Base-by-base conservation (phyloP, 2,797 vertebrate genomes). In the Sebastes jordani region DNA sequence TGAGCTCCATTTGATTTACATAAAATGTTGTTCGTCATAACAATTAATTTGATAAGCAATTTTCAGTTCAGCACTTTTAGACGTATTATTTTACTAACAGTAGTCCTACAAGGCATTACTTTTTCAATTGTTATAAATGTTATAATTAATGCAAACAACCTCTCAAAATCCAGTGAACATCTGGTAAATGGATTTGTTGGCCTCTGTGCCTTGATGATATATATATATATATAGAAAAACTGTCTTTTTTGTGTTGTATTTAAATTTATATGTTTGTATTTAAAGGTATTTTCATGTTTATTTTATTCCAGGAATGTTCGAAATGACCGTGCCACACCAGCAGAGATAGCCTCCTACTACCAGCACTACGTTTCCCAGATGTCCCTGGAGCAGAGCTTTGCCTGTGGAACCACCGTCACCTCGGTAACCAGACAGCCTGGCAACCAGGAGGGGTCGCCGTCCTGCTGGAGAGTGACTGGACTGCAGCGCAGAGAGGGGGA, bases 331-430 rank as follows among this genome's bases (percentile, higher is more conserved):
- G 96, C 95, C 78, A 96, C 96, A 0, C 95, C 96, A 0, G 94
- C 95, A 2, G 96, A 97, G 87, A 96, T 97, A 0, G 96, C 96
- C 4, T 96, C 94, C 9, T 97, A 97, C 89, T 97, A 97, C 81
- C 92, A 96, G 46, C 95, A 96, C 92, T 96, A 96, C 42, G 95
- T 97, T 46, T 90, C 86, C 62, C 88, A 90, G 85, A 96, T 95
- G 95, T 93, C 92, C 3, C 81, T 97, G 82, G 91, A 93, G 89
- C 87, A 92, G 56, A 95, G 82, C 90, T 97, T 97, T 7, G 95
- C 93, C 67, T 91, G 90, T 14, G 88, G 92, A n/a, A 96, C 94
- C 74, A 92, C 90, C 0, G 95, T 96, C 64, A 96, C 95, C 75
- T 91, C 93, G 0, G 90, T 96, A 22, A 93, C 86, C 77, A 90